Evolutionary conservation across 92 coral and sea anemone genomes (phyloP), one percentile per base, ranked within the genome.

Genomic region (Epizoanthus fatuus): DNA sequence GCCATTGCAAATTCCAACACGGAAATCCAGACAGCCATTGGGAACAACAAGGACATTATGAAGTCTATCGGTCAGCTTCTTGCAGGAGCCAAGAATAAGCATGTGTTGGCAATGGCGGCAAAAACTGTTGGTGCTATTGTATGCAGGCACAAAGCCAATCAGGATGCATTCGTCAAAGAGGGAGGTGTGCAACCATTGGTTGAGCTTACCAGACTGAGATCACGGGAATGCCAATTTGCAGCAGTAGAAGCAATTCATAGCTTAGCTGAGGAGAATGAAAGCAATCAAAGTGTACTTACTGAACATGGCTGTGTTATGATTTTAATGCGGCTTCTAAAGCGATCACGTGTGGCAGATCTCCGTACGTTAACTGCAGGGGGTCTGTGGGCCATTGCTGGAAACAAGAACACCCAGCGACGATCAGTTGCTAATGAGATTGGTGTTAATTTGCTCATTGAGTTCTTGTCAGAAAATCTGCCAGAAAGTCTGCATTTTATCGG

Each of bases 321-420:
- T 81, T 63, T 97, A 55, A 97, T 94, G 95, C 87, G 96, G 68
- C 75, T 95, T 74, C 84, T 97, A 12, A 95, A 94, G 72, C 93
- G 96, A 7, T 90, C 99, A 7, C 86, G 99, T 25, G 94, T 88
- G 56, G 85, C 93, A 13, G 99, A 95, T 52, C 74, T 92, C 52
- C 91, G 98, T 38, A 90, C 93, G 13, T 63, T 93, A 22, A 90
- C 98, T 68, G 98, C 97, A 17, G 96, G 95, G 44, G 99, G 97
- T 25, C 89, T 97, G 78, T 97, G 99, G 99, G 98, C 99, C 79
- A 97, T 97, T 59, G 98, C 99, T 29, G 99, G 99, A 8, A 87
- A 81, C 37, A 94, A 97, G 68, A 89, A 92, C 63, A 64, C 81
- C 7, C 98, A 90, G 49, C 86, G 92, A 67, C 83, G 96, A 42